Evolutionary conservation across 2,888 invertebrate genomes (phyloP).

Genomic region (Drosophila tripunctata): DNA sequence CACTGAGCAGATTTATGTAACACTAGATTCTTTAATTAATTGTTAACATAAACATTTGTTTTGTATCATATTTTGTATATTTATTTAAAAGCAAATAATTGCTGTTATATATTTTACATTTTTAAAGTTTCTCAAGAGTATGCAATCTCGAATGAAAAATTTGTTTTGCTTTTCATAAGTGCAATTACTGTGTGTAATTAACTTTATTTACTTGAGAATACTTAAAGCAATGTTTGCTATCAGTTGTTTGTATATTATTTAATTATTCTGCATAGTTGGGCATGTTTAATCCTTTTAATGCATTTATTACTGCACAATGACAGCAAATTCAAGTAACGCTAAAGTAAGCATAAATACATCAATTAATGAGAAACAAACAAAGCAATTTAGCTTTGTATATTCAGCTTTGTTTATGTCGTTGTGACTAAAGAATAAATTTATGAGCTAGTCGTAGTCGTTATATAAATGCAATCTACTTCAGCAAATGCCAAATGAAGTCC

Average conservation of each 20-base stretch:
- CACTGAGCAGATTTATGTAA: too few species aligned
- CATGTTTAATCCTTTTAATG: conserved; percentile 9
- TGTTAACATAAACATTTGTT: too few species aligned
- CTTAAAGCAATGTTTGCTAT: not conserved
- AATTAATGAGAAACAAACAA: conserved; percentile 21
- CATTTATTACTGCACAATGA: conserved; percentile 9
- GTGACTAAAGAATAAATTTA: not conserved
- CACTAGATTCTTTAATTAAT: too few species aligned
- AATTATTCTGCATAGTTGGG: conserved; percentile 18
- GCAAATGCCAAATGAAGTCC: conserved; percentile 45
- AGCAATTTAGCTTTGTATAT: not conserved
- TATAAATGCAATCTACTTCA: not conserved
- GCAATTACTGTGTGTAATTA: not conserved
- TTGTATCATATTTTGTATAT: too few species aligned
- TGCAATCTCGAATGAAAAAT: too few species aligned
- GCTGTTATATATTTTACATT: too few species aligned
- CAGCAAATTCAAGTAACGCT: conserved; percentile 2
- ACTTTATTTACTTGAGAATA: not conserved
- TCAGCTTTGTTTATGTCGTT: conserved; percentile 7
- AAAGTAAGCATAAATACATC: conserved; percentile 27
- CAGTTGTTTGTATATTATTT: conserved; percentile 14
- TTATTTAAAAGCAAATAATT: too few species aligned
- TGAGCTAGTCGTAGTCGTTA: not conserved
- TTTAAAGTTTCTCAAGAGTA: too few species aligned
- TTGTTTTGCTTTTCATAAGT: too few species aligned